Evolutionary conservation across 1,140 invertebrate genomes (phyloP).

Genomic region (Papilio polyxenes): DNA sequence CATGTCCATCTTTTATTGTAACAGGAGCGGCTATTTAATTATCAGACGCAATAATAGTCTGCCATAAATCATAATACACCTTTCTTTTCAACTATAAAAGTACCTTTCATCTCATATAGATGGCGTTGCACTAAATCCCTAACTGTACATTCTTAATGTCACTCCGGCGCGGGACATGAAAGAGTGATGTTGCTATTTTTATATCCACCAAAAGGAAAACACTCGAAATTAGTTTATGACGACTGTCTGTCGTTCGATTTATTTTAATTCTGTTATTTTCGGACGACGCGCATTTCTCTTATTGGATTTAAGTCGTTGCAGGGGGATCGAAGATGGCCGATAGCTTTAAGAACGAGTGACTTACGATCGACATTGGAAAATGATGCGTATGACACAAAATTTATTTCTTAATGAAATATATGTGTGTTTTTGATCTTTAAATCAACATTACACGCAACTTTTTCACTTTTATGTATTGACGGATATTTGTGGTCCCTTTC

Average conservation of each 20-base stretch:
- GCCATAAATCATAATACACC: slow-evolving; percentile 65
- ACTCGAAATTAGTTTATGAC: slow-evolving; percentile 80
- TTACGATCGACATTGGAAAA: slow-evolving; percentile 50
- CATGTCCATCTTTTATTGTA: slow-evolving; percentile 44
- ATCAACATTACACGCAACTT: slow-evolving; percentile 3
- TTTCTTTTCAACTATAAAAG: slow-evolving; percentile 60
- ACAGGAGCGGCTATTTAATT: slow-evolving; percentile 52
- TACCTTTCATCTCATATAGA: slow-evolving; percentile 67
- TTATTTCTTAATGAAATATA: background rate
- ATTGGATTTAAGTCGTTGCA: slow-evolving; percentile 61
- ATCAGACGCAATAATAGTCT: slow-evolving; percentile 50
- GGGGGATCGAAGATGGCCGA: slow-evolving; percentile 63
- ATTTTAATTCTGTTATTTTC: slow-evolving; percentile 80
- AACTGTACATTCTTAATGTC: slow-evolving; percentile 77
- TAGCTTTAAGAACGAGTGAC: slow-evolving; percentile 59
- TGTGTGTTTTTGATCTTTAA: background rate
- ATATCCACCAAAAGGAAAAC: slow-evolving; percentile 76
- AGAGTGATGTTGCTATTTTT: slow-evolving; percentile 78
- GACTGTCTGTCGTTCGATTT: slow-evolving; percentile 79
- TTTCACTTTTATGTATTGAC: slow-evolving; percentile 9
- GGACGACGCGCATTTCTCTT: slow-evolving; percentile 67
- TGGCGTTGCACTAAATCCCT: slow-evolving; percentile 63
- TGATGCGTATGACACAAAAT: background rate
- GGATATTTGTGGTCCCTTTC: slow-evolving; percentile 56
- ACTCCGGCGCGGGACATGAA: slow-evolving; percentile 72